These are phyloP conservation scores for Orycteropus afer DNA, from an alignment of 2,113 vertebrate genomes.

Conservation along the genomic window DNA sequence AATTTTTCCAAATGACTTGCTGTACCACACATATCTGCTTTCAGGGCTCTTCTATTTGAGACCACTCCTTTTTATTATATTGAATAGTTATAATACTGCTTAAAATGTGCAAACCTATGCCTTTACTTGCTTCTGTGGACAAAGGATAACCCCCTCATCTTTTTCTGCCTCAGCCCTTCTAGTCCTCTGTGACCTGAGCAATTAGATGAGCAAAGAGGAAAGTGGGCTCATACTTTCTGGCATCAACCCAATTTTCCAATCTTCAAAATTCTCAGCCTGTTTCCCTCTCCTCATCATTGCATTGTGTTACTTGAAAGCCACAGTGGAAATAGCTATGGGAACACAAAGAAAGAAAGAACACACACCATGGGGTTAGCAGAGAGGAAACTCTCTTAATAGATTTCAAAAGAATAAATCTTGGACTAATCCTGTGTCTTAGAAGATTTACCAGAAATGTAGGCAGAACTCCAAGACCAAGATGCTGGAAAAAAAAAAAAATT, in stretches of 20 bases:
- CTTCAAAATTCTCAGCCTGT: constrained; percentile 70
- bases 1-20: neutral
- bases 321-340: constrained; percentile 71
- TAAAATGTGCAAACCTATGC: neutral
- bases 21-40: neutral
- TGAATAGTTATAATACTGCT: neutral
- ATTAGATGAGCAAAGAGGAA: constrained; percentile 31
- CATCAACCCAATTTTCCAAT: constrained; percentile 66
- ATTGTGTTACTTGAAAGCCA: constrained; percentile 77
- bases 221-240: constrained; percentile 57
- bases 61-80: neutral
- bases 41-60: neutral
- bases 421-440: constrained; percentile 64
- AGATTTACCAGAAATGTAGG: constrained; percentile 74
- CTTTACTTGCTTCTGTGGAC: neutral
- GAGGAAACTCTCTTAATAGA: constrained; percentile 75
- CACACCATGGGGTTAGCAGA: constrained; percentile 61
- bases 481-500: constrained; percentile 59
- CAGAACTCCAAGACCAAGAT: constrained; percentile 58
- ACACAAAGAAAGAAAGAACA: constrained; percentile 72
- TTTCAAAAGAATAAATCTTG: constrained; percentile 71
- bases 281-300: constrained; percentile 66
- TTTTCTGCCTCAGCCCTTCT: neutral
- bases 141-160: neutral
- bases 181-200: neutral